Percentiles rank a stretch among this genome's conserved stretches.
Evolutionary conservation across 2,113 vertebrate species (phyloP).

Genomic region (Microcebus lehilahytsara): DNA sequence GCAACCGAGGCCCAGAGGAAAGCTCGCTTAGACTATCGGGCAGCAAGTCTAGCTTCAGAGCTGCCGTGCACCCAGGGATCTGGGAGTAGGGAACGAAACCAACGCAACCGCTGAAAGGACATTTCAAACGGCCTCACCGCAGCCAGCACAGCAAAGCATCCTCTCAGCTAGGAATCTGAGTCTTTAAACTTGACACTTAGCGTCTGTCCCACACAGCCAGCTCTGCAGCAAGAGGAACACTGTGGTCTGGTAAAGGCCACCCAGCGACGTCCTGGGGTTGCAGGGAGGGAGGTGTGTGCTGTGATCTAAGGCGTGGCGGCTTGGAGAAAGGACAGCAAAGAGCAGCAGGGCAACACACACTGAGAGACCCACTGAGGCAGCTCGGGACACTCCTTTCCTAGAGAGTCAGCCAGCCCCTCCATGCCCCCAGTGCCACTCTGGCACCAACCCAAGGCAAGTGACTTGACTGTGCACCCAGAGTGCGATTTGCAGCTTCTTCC

Average conservation of each 20-base stretch:
- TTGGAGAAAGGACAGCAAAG: neutral
- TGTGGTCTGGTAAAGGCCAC: neutral
- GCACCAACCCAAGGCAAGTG: neutral
- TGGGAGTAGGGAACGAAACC: fast-evolving
- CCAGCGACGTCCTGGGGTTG: neutral
- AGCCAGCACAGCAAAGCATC: no score
- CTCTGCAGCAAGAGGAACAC: neutral
- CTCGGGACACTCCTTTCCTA: neutral
- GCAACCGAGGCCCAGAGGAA: neutral
- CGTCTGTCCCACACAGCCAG: neutral
- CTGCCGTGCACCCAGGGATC: fast-evolving
- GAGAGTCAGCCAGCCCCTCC: neutral
- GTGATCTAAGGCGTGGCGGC: no score
- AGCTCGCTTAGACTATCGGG: neutral
- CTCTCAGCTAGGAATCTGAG: neutral
- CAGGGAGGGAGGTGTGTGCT: no score
- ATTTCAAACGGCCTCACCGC: neutral
- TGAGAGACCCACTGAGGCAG: neutral
- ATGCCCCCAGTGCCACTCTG: neutral
- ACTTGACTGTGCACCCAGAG: neutral
- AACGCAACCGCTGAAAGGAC: neutral
- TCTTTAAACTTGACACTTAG: neutral
- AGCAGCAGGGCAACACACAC: fast-evolving
- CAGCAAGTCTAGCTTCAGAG: neutral
- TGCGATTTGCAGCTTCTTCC: neutral